Conservation (phyloP, 2,113 vertebrate genomes). For the Leucoraja erinaceus region DNA sequence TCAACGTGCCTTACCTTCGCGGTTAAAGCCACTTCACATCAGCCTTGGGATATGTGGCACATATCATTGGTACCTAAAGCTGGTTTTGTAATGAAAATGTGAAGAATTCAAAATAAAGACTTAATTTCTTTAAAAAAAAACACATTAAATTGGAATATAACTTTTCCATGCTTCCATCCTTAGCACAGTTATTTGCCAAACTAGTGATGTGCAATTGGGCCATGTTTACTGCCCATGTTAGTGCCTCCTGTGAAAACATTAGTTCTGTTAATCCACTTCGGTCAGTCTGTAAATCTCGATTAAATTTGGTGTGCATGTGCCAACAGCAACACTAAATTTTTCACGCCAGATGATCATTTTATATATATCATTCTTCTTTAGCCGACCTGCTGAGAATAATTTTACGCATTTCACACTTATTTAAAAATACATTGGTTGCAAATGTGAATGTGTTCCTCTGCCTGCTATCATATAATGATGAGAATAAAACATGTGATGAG, state of each 20-base stretch:
- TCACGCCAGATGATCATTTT: not conserved
- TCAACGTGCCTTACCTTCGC: not conserved
- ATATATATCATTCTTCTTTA: not conserved
- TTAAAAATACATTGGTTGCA: not conserved
- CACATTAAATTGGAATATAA: not conserved
- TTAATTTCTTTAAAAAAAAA: not conserved
- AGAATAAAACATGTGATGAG: slow-evolving; percentile 18
- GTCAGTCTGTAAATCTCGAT: not conserved
- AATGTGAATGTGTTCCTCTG: not conserved
- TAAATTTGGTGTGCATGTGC: not conserved
- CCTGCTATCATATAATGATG: not conserved
- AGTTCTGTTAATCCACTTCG: not conserved
- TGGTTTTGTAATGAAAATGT: not conserved
- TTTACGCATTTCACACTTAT: not conserved
- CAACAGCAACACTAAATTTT: not conserved
- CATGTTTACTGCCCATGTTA: not conserved
- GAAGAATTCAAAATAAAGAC: not conserved
- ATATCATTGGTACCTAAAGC: not conserved
- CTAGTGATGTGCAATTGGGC: not conserved
- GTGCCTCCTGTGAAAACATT: not conserved
- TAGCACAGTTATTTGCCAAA: not conserved
- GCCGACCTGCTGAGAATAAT: not conserved
- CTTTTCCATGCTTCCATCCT: no score
- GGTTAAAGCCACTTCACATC: not conserved
- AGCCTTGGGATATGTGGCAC: not conserved